Evolutionary conservation across 2,113 vertebrate genomes (phyloP), one percentile per base, ranked within the genome.

Genomic region (Fukomys damarensis): DNA sequence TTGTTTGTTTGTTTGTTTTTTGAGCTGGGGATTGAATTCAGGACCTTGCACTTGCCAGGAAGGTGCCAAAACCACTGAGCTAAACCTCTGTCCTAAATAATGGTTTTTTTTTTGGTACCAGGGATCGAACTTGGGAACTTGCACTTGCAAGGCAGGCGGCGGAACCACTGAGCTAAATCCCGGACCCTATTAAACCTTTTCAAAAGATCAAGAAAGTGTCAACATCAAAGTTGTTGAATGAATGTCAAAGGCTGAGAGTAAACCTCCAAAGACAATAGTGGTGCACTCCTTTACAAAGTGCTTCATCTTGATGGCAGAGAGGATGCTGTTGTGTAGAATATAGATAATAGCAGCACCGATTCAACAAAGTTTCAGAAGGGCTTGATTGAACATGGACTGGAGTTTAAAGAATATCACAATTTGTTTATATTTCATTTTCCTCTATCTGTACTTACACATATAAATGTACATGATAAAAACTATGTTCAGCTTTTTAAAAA

Each of bases 341-440:
- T 22, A 24, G 70, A 38, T 38, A 52, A 56, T 20, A 22, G 84
- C 13, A 85, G 28, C 30, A 63, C 41, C 30, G 22, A 61, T 20
- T 86, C 68, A 77, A 87, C 41, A 32, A 49, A 58, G 54, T 30
- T 10, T 56, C 32, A n/a, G 32, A 59, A 91, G 56, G n/a, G n/a
- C 46, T 93, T 13, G 32, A 92, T 76, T 86, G 26, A 54, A 56
- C 93, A 89, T 63, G 63, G 35, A 28, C 0, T 28, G 32, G 70
- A 16, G 61, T 66, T 95, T 93, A 54, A 74, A 52, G 70, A 91
- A 46, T 38, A 81, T 61, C 58, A 76, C 7, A 20, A 41, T 89
- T 91, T 94, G 79, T 91, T 59, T 68, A 52, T 52, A 72, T 91
- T 81, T 92, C 8, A 80, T 59, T 80, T 91, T 79, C 43, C 19